Percentiles rank a stretch among this genome's conserved stretches.
phyloP scores from a whole-genome alignment of 2,888 invertebrate species.

The Dolichopus griseipennis region DNA sequence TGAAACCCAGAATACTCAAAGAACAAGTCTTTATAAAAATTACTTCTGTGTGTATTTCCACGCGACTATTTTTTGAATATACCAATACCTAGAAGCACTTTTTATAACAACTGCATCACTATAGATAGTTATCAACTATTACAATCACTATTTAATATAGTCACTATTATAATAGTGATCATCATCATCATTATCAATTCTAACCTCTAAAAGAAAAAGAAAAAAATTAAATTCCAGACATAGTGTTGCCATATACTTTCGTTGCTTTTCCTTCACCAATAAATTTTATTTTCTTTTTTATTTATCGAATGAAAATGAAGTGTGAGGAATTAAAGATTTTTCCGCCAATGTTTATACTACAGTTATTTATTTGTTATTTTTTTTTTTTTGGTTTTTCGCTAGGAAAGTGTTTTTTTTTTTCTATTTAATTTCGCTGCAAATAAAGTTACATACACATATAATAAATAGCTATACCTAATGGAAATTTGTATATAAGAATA shows the following conservation, averaged over 20 bases:
- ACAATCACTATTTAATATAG: background rate
- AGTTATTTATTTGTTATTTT: background rate
- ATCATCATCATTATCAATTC: background rate
- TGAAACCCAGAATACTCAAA: background rate
- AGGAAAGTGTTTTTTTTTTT: too few relatives aligned
- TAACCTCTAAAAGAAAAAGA: background rate
- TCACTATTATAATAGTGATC: background rate
- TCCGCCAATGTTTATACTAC: background rate
- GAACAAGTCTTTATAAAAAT: background rate
- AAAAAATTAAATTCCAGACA: background rate
- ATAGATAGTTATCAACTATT: too few relatives aligned
- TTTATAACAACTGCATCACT: too few relatives aligned
- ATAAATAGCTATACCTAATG: too few relatives aligned
- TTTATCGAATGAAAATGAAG: background rate
- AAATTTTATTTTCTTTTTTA: background rate
- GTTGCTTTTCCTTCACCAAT: background rate
- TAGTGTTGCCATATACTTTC: background rate
- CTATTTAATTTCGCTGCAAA: too few relatives aligned
- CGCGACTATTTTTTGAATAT: too few relatives aligned
- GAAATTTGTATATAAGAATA: too few relatives aligned
- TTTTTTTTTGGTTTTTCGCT: background rate
- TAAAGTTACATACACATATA: too few relatives aligned
- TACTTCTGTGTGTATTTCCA: too few relatives aligned
- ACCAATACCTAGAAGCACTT: too few relatives aligned
- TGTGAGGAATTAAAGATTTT: slow-evolving; percentile 1